Evolutionary conservation across 2,113 vertebrate genomes (phyloP).

Genomic region (Plecotus auritus): DNA sequence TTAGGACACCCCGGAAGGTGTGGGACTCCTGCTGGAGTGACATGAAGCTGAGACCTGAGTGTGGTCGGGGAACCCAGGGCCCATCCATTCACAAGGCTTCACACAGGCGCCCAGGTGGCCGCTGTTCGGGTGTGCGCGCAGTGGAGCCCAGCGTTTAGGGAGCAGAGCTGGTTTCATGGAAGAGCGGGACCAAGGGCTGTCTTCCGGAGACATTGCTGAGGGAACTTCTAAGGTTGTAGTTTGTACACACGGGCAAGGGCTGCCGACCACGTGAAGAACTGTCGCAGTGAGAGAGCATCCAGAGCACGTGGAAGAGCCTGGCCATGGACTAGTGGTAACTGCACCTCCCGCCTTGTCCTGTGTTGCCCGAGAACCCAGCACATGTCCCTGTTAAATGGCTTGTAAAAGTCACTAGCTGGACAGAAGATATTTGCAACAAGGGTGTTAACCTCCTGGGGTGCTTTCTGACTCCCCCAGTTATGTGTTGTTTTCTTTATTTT

Average conservation of each 20-base stretch:
- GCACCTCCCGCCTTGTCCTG: neutral
- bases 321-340: neutral
- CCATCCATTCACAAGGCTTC: neutral
- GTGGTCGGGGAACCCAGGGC: neutral
- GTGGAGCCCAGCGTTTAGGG: neutral
- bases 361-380: neutral
- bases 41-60: neutral
- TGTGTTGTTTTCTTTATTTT: neutral
- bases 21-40: neutral
- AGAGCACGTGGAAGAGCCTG: neutral
- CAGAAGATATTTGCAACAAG: neutral
- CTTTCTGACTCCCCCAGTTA: neutral
- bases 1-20: neutral
- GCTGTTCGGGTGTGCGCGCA: neutral
- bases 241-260: neutral
- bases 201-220: neutral
- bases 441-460: neutral
- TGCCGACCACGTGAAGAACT: neutral
- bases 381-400: neutral
- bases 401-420: neutral
- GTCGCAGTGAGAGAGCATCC: neutral
- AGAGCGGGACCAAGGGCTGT: neutral
- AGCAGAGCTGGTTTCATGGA: neutral
- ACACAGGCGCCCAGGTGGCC: rapidly evolving
- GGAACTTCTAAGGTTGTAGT: neutral